phyloP scores from a whole-genome alignment of 1,140 invertebrate species.

The Ephestia elutella region DNA sequence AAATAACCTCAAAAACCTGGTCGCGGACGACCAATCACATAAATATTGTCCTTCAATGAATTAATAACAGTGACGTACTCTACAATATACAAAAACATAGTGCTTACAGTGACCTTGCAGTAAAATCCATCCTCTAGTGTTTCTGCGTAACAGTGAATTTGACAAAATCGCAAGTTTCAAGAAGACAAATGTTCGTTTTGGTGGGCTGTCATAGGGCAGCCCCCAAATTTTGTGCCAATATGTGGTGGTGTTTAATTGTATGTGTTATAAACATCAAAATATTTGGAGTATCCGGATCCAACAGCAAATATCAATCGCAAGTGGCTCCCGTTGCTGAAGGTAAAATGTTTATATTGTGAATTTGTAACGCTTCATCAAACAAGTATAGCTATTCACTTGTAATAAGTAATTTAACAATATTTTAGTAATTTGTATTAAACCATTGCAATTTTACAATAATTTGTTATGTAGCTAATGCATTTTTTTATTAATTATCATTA shows the following conservation, averaged over 20 bases:
- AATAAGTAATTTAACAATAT: no score
- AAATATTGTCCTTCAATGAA: constrained; percentile 48
- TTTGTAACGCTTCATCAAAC: background rate
- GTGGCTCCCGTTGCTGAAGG: constrained; percentile 31
- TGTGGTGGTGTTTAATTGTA: constrained; percentile 67
- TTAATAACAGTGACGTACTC: constrained; percentile 48
- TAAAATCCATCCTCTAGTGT: constrained; percentile 32
- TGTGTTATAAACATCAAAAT: constrained; percentile 57
- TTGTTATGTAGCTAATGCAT: no score
- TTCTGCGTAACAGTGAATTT: constrained; percentile 43
- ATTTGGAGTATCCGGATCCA: constrained; percentile 46
- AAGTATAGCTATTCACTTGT: no score
- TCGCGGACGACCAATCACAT: constrained; percentile 49
- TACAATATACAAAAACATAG: constrained; percentile 25
- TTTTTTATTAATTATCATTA: background rate
- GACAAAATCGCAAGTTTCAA: constrained; percentile 62
- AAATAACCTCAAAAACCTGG: constrained; percentile 66
- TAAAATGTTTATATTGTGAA: constrained; percentile 33
- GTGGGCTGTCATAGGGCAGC: constrained; percentile 70
- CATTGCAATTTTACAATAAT: no score
- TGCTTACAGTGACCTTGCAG: constrained; percentile 26
- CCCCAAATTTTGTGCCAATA: constrained; percentile 65
- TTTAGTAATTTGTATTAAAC: no score
- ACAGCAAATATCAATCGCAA: constrained; percentile 28
- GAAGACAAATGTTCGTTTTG: constrained; percentile 62